Evolutionary conservation across 2,888 invertebrate genomes (phyloP).

Genomic region (Drosophila falleni): DNA sequence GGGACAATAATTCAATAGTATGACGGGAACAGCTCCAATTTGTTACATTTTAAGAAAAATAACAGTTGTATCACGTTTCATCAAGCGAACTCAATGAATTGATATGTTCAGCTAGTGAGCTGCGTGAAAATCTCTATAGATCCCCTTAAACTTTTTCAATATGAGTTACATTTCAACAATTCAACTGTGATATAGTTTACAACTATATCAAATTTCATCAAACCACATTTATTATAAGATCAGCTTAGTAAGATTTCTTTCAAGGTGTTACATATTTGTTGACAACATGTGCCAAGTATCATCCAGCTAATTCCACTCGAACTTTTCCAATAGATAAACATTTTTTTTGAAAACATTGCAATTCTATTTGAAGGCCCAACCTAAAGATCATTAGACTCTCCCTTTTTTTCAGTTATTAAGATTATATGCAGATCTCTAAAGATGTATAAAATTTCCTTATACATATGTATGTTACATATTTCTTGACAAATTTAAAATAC

Average conservation of each 20-base stretch:
- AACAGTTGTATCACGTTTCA: neutral
- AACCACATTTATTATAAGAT: neutral
- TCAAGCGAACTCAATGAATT: neutral
- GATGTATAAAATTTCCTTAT: neutral
- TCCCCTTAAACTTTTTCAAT: too few species aligned
- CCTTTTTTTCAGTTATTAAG: neutral
- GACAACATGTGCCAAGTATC: too few species aligned
- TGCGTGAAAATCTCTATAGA: neutral
- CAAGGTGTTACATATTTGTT: too few species aligned
- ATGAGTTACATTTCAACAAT: neutral
- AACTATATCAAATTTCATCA: neutral
- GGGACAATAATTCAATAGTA: neutral
- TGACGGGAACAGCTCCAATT: neutral
- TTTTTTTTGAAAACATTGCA: too few species aligned
- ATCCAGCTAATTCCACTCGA: too few species aligned
- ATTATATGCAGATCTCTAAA: neutral
- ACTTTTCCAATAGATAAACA: too few species aligned
- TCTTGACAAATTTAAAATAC: neutral
- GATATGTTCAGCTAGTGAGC: neutral
- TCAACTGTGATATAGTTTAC: neutral
- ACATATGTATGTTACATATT: neutral
- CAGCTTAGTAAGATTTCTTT: neutral
- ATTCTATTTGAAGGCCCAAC: too few species aligned
- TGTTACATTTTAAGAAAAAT: neutral
- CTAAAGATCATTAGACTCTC: neutral